phyloP scores from a whole-genome alignment of 2,797 vertebrate genomes.

The Masticophis lateralis region DNA sequence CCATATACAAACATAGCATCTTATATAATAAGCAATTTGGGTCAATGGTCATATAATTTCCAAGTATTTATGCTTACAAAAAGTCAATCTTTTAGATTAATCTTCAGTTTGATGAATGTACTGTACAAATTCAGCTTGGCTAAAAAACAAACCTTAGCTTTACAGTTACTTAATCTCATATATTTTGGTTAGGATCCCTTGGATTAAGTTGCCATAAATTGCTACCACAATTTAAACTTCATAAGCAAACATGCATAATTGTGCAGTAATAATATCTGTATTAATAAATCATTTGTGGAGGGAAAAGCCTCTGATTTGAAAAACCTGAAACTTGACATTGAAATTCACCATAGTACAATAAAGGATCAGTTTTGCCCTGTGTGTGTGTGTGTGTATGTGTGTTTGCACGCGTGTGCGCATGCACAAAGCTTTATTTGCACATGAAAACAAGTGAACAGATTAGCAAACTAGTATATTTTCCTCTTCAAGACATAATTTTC shows the following conservation, averaged over 20 bases:
- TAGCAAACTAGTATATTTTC: neutral
- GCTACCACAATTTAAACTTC: slow-evolving; percentile 31
- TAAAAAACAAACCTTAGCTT: slow-evolving; percentile 8
- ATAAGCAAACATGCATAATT: slow-evolving; percentile 9
- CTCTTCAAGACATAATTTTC: neutral
- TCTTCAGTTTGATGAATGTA: slow-evolving; percentile 33
- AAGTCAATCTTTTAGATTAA: neutral
- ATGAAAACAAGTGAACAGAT: neutral
- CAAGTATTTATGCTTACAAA: neutral
- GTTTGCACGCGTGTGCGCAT: too few relatives aligned
- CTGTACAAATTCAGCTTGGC: slow-evolving; percentile 3
- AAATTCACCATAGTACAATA: slow-evolving; percentile 43
- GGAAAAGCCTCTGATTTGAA: slow-evolving; percentile 39
- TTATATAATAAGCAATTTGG: neutral
- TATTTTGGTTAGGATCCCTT: slow-evolving; percentile 8
- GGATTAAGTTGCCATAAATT: neutral
- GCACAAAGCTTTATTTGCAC: neutral
- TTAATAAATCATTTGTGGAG: slow-evolving; percentile 16
- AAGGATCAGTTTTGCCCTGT: slow-evolving; percentile 2
- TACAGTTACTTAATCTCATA: neutral
- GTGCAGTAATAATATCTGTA: slow-evolving; percentile 12
- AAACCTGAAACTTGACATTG: slow-evolving; percentile 15
- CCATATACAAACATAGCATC: neutral
- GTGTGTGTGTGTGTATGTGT: neutral
- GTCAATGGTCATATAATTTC: neutral